These are phyloP conservation scores for Calameuta pallipes DNA, from an alignment of 2,888 invertebrate species.

Conservation along the genomic window DNA sequence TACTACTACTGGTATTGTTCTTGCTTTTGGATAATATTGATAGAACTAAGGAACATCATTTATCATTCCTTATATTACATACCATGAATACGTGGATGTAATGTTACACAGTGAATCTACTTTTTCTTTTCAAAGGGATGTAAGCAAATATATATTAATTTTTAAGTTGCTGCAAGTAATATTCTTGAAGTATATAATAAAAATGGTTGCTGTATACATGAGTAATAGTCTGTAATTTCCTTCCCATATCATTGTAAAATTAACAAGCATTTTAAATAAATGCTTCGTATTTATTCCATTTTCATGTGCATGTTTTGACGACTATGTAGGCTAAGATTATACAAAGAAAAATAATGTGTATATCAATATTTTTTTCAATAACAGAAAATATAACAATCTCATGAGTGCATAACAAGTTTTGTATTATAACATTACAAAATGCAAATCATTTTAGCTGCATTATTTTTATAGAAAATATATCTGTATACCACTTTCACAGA, in stretches of 20 bases:
- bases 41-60: conserved; percentile 9
- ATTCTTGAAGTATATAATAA: background rate
- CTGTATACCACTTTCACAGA: background rate
- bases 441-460: background rate
- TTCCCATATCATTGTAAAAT: background rate
- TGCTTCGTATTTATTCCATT: background rate
- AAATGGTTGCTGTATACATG: background rate
- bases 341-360: background rate
- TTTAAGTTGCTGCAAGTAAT: background rate
- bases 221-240: background rate
- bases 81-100: conserved; percentile 29
- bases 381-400: background rate
- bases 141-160: background rate
- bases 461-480: background rate
- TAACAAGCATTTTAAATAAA: background rate
- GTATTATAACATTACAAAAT: background rate
- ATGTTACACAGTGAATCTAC: background rate
- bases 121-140: conserved; percentile 14
- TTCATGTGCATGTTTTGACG: background rate
- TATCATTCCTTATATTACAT: conserved; percentile 39
- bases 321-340: background rate
- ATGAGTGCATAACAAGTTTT: background rate
- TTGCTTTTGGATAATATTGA: conserved; percentile 30
- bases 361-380: background rate
- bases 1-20: conserved; percentile 21